phyloP scores from a whole-genome alignment of 2,113 vertebrate genomes.

The Nipponia nippon region DNA sequence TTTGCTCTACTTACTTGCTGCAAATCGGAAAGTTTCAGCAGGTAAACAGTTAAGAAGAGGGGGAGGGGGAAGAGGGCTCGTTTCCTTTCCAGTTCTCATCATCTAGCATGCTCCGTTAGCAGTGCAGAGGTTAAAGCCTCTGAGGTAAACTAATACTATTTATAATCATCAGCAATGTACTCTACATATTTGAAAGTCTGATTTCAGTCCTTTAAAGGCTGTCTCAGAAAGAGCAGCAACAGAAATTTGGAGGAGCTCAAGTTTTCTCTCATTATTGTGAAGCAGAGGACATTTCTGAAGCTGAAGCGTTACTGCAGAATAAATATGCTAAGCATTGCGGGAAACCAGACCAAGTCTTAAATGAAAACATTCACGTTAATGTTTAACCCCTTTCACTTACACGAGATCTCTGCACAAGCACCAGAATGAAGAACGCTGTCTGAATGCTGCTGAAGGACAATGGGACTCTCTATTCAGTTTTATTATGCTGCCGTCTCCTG shows the following conservation, averaged over 20 bases:
- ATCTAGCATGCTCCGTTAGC: background rate
- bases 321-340: background rate
- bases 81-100: background rate
- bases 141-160: background rate
- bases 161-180: background rate
- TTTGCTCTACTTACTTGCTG: background rate
- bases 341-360: background rate
- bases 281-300: background rate
- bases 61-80: background rate
- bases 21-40: conserved; percentile 54
- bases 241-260: background rate
- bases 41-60: conserved; percentile 23
- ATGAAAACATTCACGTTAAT: background rate
- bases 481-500: conserved; percentile 2
- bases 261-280: background rate
- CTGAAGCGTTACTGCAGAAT: background rate
- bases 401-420: background rate
- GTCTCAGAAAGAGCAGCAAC: background rate
- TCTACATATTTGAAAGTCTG: background rate
- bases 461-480: background rate
- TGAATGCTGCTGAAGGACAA: conserved; percentile 40
- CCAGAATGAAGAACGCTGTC: background rate
- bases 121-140: background rate
- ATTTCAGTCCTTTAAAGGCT: background rate
- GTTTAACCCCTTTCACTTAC: background rate